Evolutionary conservation across 2,113 vertebrate species (phyloP).

Genomic region (Paramisgurnus dabryanus): DNA sequence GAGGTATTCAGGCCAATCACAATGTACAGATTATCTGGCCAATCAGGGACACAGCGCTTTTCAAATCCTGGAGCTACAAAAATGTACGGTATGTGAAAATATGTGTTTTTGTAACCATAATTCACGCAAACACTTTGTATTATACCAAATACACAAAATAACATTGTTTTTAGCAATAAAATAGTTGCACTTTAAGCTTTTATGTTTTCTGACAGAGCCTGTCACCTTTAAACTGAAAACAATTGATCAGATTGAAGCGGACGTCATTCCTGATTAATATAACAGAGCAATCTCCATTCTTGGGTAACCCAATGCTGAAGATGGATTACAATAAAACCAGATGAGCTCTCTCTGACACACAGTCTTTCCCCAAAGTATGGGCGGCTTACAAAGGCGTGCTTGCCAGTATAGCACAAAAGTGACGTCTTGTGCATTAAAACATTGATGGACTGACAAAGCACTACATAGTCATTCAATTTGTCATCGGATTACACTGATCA

Average conservation of each 20-base stretch:
- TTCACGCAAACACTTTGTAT: too few relatives aligned
- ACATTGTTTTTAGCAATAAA: too few relatives aligned
- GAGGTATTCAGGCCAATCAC: too few relatives aligned
- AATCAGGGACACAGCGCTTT: too few relatives aligned
- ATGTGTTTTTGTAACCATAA: too few relatives aligned
- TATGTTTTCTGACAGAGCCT: not conserved
- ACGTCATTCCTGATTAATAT: constrained; percentile 61
- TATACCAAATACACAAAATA: too few relatives aligned
- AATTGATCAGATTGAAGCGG: constrained; percentile 59
- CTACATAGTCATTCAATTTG: not conserved
- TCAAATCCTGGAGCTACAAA: too few relatives aligned
- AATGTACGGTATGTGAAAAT: too few relatives aligned
- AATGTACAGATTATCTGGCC: too few relatives aligned
- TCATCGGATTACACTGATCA: not conserved
- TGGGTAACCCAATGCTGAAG: constrained; percentile 55
- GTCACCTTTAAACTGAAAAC: constrained; percentile 57
- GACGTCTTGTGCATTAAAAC: not conserved
- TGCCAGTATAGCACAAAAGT: constrained; percentile 4
- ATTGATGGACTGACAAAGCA: not conserved
- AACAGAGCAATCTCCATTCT: constrained; percentile 57
- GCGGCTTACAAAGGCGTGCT: not conserved
- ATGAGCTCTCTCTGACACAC: constrained; percentile 36
- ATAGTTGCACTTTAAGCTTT: not conserved
- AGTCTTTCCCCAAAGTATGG: constrained; percentile 42
- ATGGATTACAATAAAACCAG: constrained; percentile 49